Conservation (phyloP, 2,888 invertebrate genomes). For the Tyria jacobaeae region DNA sequence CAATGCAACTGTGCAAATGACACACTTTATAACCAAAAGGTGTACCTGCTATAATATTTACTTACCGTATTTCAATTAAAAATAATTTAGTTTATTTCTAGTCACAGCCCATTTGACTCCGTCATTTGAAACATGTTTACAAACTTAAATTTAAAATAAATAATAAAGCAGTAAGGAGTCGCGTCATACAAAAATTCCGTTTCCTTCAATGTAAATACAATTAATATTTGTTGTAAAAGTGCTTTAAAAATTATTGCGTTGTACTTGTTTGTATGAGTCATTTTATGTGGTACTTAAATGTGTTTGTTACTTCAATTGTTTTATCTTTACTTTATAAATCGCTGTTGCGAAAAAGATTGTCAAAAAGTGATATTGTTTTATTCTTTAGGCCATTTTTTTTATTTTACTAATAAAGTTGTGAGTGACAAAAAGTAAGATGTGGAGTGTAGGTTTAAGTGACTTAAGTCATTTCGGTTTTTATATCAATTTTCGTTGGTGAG, state of each 20-base stretch:
- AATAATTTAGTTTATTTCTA: conserved; percentile 11
- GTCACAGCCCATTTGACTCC: neutral
- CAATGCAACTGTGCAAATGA: conserved; percentile 57
- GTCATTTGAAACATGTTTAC: conserved; percentile 2
- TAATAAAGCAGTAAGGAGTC: neutral
- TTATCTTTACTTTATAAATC: neutral
- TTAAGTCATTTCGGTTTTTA: conserved; percentile 10
- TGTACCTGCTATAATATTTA: conserved; percentile 5
- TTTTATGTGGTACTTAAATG: neutral
- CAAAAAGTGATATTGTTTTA: neutral
- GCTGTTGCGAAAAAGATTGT: neutral
- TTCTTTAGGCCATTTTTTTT: neutral
- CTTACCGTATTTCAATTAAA: conserved; percentile 2
- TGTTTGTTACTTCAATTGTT: neutral
- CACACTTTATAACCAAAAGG: conserved; percentile 21
- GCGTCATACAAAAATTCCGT: neutral
- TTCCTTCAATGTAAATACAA: neutral
- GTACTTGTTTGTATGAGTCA: conserved; percentile 1
- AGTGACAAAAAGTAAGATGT: conserved; percentile 9
- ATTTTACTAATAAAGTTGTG: neutral
- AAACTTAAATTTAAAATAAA: neutral
- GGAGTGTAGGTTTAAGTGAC: conserved; percentile 7
- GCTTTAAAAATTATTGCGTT: neutral
- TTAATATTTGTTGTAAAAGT: conserved; percentile 2
- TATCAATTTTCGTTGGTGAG: conserved; percentile 14